Evolutionary conservation across 1,140 invertebrate species (phyloP), one percentile per base, ranked within the genome.

Genomic region (Zophobas morio): DNA sequence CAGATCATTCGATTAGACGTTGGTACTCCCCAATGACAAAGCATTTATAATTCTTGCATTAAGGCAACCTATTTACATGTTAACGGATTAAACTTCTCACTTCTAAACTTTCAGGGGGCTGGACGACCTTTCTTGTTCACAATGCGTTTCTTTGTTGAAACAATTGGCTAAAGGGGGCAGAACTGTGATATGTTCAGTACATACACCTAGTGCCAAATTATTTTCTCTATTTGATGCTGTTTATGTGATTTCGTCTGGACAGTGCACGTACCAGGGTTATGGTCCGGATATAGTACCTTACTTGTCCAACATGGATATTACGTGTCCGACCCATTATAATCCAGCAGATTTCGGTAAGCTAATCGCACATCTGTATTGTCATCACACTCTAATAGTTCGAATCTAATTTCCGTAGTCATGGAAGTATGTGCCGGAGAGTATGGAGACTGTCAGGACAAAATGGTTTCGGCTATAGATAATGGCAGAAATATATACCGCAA

Each of bases 131-230:
- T 92, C 94, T 0, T 94, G 93, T 57, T 88, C 91, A 0, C 94
- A 95, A 37, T 95, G 94, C 77, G 89, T 95, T 33, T 89, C 91
- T 0, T 87, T 96, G 33, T 86, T 96, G 1, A 94, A 94, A 85
- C 89, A 90, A 36, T 88, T 98, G 46, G 95, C 96, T 0, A 84
- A 91, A 49, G 94, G 92, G 1, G 95, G 96, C 0, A 88, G 96
- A 42, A 97, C 96, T 0, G 93, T 98, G 0, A 91, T 98, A 20
- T 98, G 96, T 84, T 97, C 96, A 0, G 92, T 98, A 34, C 97
- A 98, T 84, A 97, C 96, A 32, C 97, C 97, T 0, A 96, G 95
- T 77, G 94, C 94, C 0, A 91, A 90, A 56, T 87, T 94, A 46
- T 95, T 96, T 83, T 86, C 91, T 0, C 91, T 92, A 86, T 94